Evolutionary conservation across 2,797 vertebrate species (phyloP), one percentile per base, ranked within the genome.

Genomic region (Pipistrellus kuhlii): DNA sequence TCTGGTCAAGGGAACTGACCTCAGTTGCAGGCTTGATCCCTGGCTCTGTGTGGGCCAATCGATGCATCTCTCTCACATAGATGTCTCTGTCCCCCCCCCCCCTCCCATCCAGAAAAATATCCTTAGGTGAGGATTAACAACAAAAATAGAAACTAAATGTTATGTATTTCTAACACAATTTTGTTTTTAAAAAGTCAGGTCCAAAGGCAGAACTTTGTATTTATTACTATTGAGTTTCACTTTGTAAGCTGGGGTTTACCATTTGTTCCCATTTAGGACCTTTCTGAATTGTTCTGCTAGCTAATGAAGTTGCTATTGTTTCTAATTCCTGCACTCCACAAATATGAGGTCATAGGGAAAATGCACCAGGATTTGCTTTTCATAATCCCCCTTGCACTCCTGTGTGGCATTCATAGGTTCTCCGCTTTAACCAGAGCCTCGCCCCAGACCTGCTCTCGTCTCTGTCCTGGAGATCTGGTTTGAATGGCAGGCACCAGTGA

Each of bases 391-490:
- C 57, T 89, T 81, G 44, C 23, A 76, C 69, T 94, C 32, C 71
- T 71, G 55, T n/a, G 35, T 78, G 18, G 15, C 35, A 32, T 87
- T 83, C 35, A 46, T 17, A 87, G 35, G n/a, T 20, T 66, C 38
- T 95, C 38, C 38, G 32, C 30, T 89, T 66, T 64, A 85, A 66
- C 72, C 73, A 80, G 38, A 89, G 46, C 48, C 81, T 78, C 51
- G 68, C 12, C 8, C 57, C 35, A 83, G n/a, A 57, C 78, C 4
- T 71, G 53, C 71, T 62, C 32, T 87, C 38, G 32, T 89, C 38
- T 73, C 81, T 53, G 48, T 71, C 9, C 23, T 30, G 12, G 38
- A 57, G 77, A 64, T 72, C 7, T 15, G 78, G 5, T 90, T 48
- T 83, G 55, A 69, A 87, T 5, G 27, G 46, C 21, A 78, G 38